Evolutionary conservation across 2,797 vertebrate species (phyloP).

Genomic region (Crocodylus rhombifer): DNA sequence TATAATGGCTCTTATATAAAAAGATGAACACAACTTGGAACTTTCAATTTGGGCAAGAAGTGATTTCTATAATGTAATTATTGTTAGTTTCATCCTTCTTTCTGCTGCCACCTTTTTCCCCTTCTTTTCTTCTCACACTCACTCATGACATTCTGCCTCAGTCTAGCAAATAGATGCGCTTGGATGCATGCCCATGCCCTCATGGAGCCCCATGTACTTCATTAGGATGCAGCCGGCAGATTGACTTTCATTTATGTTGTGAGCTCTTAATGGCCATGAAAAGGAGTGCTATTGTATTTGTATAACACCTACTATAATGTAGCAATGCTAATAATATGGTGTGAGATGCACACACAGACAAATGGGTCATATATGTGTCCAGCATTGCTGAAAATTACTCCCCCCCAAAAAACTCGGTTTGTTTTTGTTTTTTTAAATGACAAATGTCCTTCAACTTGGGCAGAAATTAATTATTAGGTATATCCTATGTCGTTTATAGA

Average conservation of each 20-base stretch:
- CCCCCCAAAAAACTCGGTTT: background rate
- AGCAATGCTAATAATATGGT: background rate
- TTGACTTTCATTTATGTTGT: background rate
- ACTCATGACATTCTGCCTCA: background rate
- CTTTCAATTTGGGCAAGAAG: background rate
- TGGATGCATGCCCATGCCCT: background rate
- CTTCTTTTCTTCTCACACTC: background rate
- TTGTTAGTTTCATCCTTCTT: background rate
- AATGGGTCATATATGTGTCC: background rate
- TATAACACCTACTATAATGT: background rate
- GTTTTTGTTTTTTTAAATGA: background rate
- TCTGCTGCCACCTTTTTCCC: background rate
- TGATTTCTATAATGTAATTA: background rate
- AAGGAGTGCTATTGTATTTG: background rate
- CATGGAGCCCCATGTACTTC: background rate
- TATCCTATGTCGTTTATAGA: background rate
- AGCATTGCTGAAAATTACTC: background rate
- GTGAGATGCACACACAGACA: background rate
- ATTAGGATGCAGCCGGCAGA: background rate
- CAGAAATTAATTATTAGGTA: background rate
- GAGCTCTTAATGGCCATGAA: background rate
- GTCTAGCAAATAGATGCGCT: background rate
- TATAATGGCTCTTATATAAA: background rate
- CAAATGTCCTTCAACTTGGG: background rate
- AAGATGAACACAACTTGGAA: background rate